These are phyloP conservation scores for Anseranas semipalmata DNA, from an alignment of 2,113 vertebrate species.

Conservation along the genomic window DNA sequence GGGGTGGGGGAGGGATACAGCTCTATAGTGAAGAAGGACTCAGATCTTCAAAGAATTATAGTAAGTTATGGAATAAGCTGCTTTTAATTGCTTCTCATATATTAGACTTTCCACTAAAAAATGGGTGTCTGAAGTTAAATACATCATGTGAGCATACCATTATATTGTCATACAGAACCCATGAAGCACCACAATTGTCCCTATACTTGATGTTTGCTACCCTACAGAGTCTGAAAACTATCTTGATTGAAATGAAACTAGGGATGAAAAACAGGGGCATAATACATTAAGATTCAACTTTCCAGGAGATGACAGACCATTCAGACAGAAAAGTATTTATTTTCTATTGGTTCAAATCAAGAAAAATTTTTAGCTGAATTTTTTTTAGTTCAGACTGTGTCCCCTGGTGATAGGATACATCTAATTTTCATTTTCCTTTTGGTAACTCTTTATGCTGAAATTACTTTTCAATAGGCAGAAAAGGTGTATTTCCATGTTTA, in stretches of 20 bases:
- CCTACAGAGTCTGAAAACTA: neutral
- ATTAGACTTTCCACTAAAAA: neutral
- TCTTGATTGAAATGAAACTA: neutral
- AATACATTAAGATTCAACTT: neutral
- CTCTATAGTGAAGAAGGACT: neutral
- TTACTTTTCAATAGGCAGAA: neutral
- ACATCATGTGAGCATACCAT: neutral
- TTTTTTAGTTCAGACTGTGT: neutral
- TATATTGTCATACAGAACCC: neutral
- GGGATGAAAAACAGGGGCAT: neutral
- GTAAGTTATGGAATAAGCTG: neutral
- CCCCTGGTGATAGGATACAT: neutral
- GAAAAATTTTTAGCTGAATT: neutral
- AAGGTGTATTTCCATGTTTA: neutral
- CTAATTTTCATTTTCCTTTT: neutral
- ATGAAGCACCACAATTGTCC: neutral
- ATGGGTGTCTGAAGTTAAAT: neutral
- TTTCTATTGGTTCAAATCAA: neutral
- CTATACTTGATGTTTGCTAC: neutral
- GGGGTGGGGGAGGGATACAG: neutral
- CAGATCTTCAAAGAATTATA: neutral
- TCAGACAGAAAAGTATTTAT: neutral
- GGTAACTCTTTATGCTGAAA: neutral
- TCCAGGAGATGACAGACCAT: neutral
- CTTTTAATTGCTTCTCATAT: accelerated